Percentiles rank a stretch among this genome's conserved stretches.
These are phyloP conservation scores for Notoglanidium macrostoma DNA, from an alignment of 2,797 vertebrate genomes.

Conservation along the genomic window DNA sequence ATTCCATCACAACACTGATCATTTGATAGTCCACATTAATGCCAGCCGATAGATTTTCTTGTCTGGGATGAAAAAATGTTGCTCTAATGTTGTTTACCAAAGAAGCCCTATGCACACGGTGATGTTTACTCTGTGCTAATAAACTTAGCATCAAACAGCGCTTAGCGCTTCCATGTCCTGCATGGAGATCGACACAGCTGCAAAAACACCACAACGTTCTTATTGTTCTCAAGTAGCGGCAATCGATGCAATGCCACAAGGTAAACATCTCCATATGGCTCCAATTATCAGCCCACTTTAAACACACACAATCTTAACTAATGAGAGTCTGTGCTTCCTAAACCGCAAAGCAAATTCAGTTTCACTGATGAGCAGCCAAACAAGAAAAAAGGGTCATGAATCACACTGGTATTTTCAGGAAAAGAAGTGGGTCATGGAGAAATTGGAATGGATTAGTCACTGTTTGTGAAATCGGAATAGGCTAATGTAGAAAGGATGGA, in stretches of 20 bases:
- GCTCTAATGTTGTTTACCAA: conserved; percentile 22
- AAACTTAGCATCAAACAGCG: neutral
- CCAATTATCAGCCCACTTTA: neutral
- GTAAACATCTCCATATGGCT: conserved; percentile 24
- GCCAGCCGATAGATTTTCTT: neutral
- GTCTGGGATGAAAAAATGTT: neutral
- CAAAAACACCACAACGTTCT: neutral
- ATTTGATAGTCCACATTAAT: neutral
- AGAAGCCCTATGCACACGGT: too few relatives aligned
- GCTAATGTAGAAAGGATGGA: neutral
- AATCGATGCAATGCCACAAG: neutral
- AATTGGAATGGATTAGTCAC: neutral
- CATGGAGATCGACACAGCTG: neutral
- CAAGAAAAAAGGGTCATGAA: conserved; percentile 9
- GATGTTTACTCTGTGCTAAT: neutral
- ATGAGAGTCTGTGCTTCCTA: neutral
- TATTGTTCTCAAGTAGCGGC: neutral
- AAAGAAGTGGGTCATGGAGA: conserved; percentile 4
- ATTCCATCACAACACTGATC: neutral
- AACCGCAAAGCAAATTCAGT: conserved; percentile 4
- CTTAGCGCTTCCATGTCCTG: neutral
- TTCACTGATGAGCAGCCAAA: conserved; percentile 5
- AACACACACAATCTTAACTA: conserved; percentile 11
- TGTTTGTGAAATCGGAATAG: neutral
- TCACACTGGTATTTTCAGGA: neutral